phyloP scores from a whole-genome alignment of 2,113 vertebrate genomes.

The Scopus umbretta region DNA sequence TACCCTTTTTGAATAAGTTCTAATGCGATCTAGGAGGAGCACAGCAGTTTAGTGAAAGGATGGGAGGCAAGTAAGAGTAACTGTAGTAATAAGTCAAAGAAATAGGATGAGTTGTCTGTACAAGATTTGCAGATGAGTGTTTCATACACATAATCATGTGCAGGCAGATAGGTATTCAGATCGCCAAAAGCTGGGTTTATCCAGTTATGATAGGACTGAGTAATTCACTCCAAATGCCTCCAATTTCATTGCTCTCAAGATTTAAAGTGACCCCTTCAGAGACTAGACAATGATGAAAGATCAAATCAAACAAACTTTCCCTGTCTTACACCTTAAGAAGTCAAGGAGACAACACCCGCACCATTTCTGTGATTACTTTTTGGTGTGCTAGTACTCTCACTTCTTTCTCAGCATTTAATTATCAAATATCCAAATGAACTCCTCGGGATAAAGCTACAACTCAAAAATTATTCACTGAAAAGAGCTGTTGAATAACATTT shows the following conservation, averaged over 20 bases:
- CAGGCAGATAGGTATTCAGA: neutral
- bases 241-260: neutral
- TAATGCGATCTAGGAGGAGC: neutral
- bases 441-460: neutral
- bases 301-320: neutral
- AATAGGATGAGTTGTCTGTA: neutral
- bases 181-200: neutral
- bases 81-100: neutral
- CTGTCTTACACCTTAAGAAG: neutral
- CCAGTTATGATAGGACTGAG: neutral
- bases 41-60: neutral
- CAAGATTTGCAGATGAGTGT: neutral
- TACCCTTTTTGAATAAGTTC: neutral
- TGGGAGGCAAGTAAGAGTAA: neutral
- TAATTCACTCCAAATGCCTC: neutral
- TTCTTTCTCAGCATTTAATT: neutral
- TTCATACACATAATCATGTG: neutral
- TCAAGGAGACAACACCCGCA: neutral
- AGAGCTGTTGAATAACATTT: neutral
- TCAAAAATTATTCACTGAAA: conserved; percentile 5
- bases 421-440: conserved; percentile 6
- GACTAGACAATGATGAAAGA: neutral
- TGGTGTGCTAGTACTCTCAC: neutral
- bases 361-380: neutral
- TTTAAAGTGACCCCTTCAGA: neutral